Evolutionary conservation across 2,797 vertebrate genomes (phyloP), one percentile per base, ranked within the genome.

Genomic region (Phrynocephalus forsythii): DNA sequence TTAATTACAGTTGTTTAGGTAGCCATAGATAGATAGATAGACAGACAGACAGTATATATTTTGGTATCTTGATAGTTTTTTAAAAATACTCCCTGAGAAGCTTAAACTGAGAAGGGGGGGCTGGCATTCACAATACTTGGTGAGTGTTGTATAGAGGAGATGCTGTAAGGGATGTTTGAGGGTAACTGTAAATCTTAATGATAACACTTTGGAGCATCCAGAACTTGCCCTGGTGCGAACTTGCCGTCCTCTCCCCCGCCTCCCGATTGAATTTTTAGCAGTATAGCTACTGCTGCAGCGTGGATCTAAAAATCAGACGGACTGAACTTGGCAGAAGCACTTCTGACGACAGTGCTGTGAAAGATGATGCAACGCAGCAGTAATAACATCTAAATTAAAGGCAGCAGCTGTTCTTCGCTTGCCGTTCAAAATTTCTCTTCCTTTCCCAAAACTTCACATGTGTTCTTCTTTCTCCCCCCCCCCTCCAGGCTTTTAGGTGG

Each of bases 351-450:
- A 80, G 60, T 90, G 68, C 73, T 73, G 85, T 86, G 84, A 88
- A 87, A 77, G 87, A 89, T 93, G 94, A 95, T 93, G 92, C 91
- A 95, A 92, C 85, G 30, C 87, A 11, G 91, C 68, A 93, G 91
- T 79, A 94, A 93, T 92, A 81, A 10, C 16, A 38, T 24, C 26
- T 79, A 68, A 83, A 86, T 86, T 56, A 22, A 82, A 71, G 56
- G 33, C 71, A 85, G 73, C 83, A 82, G 87, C 78, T 88, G 87
- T 44, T 85, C 28, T 1, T 81, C 69, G 13, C 83, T 88, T 79
- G 67, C 33, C 30, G 52, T 63, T 85, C 63, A 75, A 56, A 13
- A 75, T 72, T 76, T 85, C 81, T 8, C n/a, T 88, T 85, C 26
- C 69, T n/a, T 81, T 79, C 33, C 52, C 38, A 73, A 79, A 72